Percentiles rank a stretch among this genome's conserved stretches.
phyloP scores from a whole-genome alignment of 2,797 vertebrate genomes.

The Dromococcyx pavoninus region DNA sequence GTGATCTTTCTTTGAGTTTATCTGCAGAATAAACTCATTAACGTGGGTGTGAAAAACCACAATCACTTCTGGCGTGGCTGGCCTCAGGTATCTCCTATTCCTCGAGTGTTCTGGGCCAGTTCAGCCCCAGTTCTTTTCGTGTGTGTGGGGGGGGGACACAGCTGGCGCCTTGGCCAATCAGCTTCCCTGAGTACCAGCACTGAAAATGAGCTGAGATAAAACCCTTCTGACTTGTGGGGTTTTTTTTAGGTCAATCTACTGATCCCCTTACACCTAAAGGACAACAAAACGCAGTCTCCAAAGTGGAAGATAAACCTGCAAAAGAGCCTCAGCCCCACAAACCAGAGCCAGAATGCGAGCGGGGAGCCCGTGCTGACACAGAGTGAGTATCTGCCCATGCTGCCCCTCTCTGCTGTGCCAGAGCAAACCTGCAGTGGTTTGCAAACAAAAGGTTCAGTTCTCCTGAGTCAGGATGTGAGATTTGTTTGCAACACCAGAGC shows the following conservation, averaged over 20 bases:
- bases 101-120: background rate
- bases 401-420: rapidly evolving
- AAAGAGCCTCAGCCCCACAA: background rate
- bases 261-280: slow-evolving; percentile 54
- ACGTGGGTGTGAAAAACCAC: background rate
- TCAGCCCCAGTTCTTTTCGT: background rate
- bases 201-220: background rate
- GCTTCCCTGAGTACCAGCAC: background rate
- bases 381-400: slow-evolving; percentile 47
- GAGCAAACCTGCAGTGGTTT: background rate
- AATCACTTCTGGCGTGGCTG: background rate
- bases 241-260: slow-evolving; percentile 66
- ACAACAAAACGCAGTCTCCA: slow-evolving; percentile 44
- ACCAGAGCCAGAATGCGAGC: slow-evolving; percentile 13
- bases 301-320: slow-evolving; percentile 49
- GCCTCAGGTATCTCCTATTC: background rate
- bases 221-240: background rate
- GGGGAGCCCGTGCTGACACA: background rate
- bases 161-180: background rate
- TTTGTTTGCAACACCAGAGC: background rate
- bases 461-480: background rate
- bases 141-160: too few species aligned
- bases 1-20: background rate
- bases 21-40: background rate
- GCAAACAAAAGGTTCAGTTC: background rate